phyloP scores from a whole-genome alignment of 2,888 invertebrate species.

The Scaptomyza caliginosa region DNA sequence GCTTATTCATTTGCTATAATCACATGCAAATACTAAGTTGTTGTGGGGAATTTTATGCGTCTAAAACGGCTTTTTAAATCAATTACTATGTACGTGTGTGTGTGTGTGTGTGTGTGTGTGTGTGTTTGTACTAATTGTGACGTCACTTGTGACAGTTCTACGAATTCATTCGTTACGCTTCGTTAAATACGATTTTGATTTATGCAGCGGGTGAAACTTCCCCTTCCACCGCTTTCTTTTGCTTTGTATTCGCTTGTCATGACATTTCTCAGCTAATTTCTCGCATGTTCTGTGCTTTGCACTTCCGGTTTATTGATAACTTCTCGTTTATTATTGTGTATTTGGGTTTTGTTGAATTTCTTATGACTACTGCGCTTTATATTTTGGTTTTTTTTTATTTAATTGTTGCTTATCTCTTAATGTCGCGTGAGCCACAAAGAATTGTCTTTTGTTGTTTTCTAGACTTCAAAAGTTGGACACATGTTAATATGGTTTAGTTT shows the following conservation, averaged over 20 bases:
- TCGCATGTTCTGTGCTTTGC: constrained; percentile 40
- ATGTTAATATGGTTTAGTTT: neutral
- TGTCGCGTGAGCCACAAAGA: constrained; percentile 38
- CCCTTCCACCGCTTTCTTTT: neutral
- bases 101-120: no score
- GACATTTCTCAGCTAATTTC: constrained; percentile 49
- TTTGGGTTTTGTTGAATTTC: constrained; percentile 3
- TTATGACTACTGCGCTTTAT: constrained; percentile 42
- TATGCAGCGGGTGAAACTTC: constrained; percentile 31
- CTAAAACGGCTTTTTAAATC: constrained; percentile 24
- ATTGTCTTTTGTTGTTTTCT: neutral
- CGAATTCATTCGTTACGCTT: constrained; percentile 44
- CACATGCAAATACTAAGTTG: neutral
- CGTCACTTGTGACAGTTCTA: constrained; percentile 47
- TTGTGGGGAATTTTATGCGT: constrained; percentile 11
- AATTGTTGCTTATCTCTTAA: constrained; percentile 35
- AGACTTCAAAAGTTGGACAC: neutral
- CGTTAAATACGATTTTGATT: constrained; percentile 48
- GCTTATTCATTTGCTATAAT: constrained; percentile 44
- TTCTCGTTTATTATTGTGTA: neutral
- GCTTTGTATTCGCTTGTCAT: constrained; percentile 5
- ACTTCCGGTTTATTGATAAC: constrained; percentile 50
- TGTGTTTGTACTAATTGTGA: constrained; percentile 41
- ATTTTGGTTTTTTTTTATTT: no score
- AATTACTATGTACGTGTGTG: constrained; percentile 24